Evolutionary conservation across 2,797 vertebrate species (phyloP).

Genomic region (Tokudaia muenninki): DNA sequence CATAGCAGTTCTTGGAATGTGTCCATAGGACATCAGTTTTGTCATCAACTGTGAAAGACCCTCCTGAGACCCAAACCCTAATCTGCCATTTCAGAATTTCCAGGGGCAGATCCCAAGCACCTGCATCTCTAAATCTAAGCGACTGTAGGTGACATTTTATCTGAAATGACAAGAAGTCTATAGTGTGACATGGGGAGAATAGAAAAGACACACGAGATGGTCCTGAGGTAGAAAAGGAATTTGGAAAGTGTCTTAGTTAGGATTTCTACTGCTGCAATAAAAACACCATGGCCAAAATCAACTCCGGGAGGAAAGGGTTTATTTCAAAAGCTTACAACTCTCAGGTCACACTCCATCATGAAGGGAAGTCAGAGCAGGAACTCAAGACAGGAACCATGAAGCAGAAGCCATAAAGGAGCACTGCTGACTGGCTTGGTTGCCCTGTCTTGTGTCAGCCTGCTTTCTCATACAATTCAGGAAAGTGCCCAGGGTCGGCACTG

Average conservation of each 20-base stretch:
- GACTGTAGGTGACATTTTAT: not conserved
- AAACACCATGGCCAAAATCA: not conserved
- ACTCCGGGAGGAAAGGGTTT: not conserved
- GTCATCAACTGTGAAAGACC: not conserved
- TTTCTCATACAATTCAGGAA: not conserved
- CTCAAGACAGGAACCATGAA: not conserved
- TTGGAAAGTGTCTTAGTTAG: not conserved
- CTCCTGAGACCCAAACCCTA: not conserved
- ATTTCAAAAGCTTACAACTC: not conserved
- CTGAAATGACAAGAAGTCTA: not conserved
- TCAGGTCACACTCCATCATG: not conserved
- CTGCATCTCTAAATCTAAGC: not conserved
- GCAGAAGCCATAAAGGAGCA: not conserved
- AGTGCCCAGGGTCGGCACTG: not conserved
- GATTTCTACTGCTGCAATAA: not conserved
- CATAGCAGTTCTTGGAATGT: not conserved
- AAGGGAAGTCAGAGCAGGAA: not conserved
- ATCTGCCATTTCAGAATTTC: not conserved
- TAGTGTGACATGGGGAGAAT: not conserved
- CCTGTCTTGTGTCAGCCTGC: not conserved
- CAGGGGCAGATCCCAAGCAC: not conserved
- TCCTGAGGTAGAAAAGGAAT: not conserved
- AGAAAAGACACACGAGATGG: not conserved
- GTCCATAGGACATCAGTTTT: not conserved
- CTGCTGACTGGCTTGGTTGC: not conserved